A percentile compares a stretch with the other conserved stretches of the same genome.
Conservation (phyloP, 37 sponge, comb jelly and placozoan genomes). For the Cliona cf. orientalis region DNA sequence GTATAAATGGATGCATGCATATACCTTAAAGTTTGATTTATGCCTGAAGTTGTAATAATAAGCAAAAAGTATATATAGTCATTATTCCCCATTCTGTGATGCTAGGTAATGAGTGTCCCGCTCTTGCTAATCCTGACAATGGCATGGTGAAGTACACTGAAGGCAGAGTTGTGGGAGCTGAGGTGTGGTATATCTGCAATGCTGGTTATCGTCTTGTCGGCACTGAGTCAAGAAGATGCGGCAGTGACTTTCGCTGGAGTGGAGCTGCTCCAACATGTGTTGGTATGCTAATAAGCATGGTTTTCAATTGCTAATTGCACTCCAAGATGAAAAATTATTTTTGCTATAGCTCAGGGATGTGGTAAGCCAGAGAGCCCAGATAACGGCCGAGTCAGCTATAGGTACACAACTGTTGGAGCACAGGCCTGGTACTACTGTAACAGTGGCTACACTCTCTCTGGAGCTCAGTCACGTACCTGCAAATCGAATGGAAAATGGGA, state of each 20-base stretch:
- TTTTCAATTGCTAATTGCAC: not conserved
- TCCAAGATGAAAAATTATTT: not conserved
- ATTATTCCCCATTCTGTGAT: not conserved
- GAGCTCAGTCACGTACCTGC: conserved; percentile 23
- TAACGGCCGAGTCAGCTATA: conserved; percentile 42
- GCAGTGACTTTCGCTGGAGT: conserved; percentile 24
- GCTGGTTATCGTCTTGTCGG: conserved; percentile 39
- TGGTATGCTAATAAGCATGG: conserved; percentile 7
- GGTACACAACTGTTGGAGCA: conserved; percentile 23
- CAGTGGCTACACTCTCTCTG: conserved; percentile 31
- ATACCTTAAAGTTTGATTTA: not conserved
- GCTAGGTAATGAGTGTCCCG: conserved; percentile 19
- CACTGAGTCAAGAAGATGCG: conserved; percentile 15
- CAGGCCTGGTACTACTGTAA: conserved; percentile 49
- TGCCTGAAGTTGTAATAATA: not conserved
- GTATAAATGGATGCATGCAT: not conserved
- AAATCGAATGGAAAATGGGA: conserved; percentile 26
- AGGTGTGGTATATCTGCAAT: conserved; percentile 46
- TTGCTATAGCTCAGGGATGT: conserved; percentile 29
- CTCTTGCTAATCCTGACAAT: conserved; percentile 15
- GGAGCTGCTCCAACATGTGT: conserved; percentile 21
- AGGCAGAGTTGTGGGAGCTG: conserved; percentile 14
- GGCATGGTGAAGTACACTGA: conserved; percentile 16
- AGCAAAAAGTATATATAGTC: not conserved
- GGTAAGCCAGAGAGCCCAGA: conserved; percentile 3